Base-by-base conservation (phyloP, 2,888 invertebrate species). In the Thumatha senex region DNA sequence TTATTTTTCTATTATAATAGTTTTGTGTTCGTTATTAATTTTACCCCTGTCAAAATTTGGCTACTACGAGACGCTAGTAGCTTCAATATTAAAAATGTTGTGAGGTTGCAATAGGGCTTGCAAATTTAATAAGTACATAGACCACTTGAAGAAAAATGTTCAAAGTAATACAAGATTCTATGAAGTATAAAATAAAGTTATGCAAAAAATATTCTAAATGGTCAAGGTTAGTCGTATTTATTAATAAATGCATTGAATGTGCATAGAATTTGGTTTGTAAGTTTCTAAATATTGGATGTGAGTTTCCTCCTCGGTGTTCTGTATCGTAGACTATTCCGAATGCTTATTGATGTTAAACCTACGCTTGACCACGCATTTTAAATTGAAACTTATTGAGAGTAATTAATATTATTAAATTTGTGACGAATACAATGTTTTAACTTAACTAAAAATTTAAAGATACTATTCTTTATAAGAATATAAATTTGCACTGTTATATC, bases 61-160 rank as follows among this genome's bases (percentile, higher is more conserved):
- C 64, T 58, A 75, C 88, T 90, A 89, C 82, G 82, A 90, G 90
- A 90, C 89, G 89, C 86, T 79, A 82, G 86, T 77, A 76, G 87
- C 86, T 88, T 86, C 74, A 62, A 67, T 24, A 24, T 67, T 51
- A 68, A 56, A n/a, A 3, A 75, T 73, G 55, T 80, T 85, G 80
- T 65, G 84, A 84, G 82, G 82, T 72, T 75, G 75, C 75, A 74
- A 76, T 76, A 84, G 82, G 85, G 83, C 80, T 84, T 80, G 61
- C 13, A 70, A 75, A 72, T 51, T 66, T 53, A 53, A 61, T 52
- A 48, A 59, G 43, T 51, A 44, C 58, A 44, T 43, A 54, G 46
- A 54, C 46, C 57, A 60, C 56, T 62, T n/a, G 51, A 54, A 61
- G 18, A 24, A 2, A 4, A 5, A 2, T 24, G 18, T 24, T 24